Base-by-base conservation (phyloP, 1,140 invertebrate genomes). In the Leptinotarsa lineolata region DNA sequence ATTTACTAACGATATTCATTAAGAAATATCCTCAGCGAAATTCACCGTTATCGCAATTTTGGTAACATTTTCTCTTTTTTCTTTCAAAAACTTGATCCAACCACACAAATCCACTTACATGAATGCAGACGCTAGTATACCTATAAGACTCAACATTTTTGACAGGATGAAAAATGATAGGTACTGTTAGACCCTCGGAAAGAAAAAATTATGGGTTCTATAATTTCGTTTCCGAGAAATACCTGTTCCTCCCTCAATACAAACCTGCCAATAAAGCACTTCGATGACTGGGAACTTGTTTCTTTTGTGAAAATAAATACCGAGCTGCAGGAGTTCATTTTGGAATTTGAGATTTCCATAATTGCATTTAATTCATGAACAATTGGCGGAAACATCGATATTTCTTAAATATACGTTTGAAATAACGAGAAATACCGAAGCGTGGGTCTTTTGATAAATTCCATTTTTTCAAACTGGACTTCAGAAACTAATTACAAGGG, bases 171-270 rank as follows among this genome's bases (percentile, higher is more conserved):
- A 54, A 54, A 54, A 54, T 54, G 48, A 54, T 54, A 16, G 15
- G 16, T 18, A 39, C 48, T 54, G 48, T 54, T 54, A 54, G 48
- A 18, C 48, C 15, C 3, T 54, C 16, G 16, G 6, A n/a, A 15
- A 18, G 13, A 18, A 48, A 54, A 54, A 54, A 54, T 54, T 54
- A 54, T 54, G 48, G 48, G 48, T 54, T 54, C n/a, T 54, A 54
- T 54, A 54, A 54, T 54, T 54, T 54, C 48, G 48, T 54, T 54
- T 54, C 48, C n/a, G 48, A 54, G 48, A 54, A 54, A 54, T 54
- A 54, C 48, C 48, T 54, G 48, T 5, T 54, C 48, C 48, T 16
- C 48, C 48, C 48, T 54, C 48, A 54, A 54, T 16, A 54, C 30
- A 54, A 18, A 18, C 48, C n/a, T 54, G 48, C 48, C 48, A 13